phyloP scores from a whole-genome alignment of 1,140 invertebrate genomes.

The Halictus rubicundus region DNA sequence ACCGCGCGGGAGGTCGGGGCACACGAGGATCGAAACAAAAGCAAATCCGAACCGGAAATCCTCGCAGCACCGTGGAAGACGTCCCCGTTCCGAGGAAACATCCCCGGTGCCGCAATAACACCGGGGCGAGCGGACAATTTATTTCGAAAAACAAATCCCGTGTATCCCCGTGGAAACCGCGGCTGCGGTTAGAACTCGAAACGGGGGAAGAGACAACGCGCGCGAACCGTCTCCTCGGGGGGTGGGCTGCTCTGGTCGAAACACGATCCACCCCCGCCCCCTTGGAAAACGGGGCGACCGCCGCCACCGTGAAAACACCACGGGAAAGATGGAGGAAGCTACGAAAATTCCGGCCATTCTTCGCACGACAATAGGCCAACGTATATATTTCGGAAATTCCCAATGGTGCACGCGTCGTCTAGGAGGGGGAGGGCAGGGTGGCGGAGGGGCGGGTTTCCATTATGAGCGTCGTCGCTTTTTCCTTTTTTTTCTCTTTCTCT shows the following conservation, averaged over 20 bases:
- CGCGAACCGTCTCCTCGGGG: not conserved
- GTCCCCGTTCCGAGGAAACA: not conserved
- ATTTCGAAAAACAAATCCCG: not conserved
- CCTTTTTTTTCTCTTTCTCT: conserved; percentile 45
- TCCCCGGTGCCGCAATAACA: not conserved
- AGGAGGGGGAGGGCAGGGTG: not conserved
- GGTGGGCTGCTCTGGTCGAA: conserved; percentile 44
- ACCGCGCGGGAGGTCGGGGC: no score
- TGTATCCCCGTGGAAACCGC: not conserved
- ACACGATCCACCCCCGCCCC: conserved; percentile 62
- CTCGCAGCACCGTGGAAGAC: not conserved
- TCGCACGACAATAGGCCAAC: conserved; percentile 69
- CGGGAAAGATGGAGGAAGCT: conserved; percentile 71
- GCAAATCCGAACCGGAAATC: no score
- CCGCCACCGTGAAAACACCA: conserved; percentile 46
- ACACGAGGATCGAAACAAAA: no score
- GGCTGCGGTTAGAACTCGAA: not conserved
- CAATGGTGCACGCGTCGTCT: conserved; percentile 63
- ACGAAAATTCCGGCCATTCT: conserved; percentile 73
- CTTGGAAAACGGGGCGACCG: not conserved
- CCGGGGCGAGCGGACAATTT: not conserved
- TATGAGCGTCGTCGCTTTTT: conserved; percentile 73
- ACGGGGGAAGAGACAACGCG: not conserved
- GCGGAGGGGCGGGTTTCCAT: conserved; percentile 67
- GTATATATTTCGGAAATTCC: conserved; percentile 65